Base-by-base conservation (phyloP, 2,797 vertebrate genomes). In the Enteromius fasciolatus region DNA sequence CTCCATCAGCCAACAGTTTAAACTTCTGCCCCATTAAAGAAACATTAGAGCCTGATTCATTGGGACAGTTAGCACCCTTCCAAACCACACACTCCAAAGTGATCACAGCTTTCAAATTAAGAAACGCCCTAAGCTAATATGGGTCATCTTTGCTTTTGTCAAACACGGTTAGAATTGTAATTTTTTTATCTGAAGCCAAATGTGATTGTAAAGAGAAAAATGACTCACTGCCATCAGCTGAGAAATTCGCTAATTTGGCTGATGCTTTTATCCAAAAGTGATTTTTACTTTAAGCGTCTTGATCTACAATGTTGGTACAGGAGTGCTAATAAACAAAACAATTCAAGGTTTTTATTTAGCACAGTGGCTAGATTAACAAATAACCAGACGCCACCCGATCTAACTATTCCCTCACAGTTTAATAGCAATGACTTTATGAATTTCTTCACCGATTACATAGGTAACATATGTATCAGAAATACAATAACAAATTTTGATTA, bases 1-100 rank as follows among this genome's bases (percentile, higher is more conserved):
- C 20, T 67, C 70, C 46, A 72, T 74, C 63, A 28, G 59, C 48
- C 66, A 50, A 68, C 66, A 82, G 57, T 81, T 81, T 69, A 72
- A 80, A 59, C 41, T 57, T 59, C 36, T 72, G 59, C 18, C 79
- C 64, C 77, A 78, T 84, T 84, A 84, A 81, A 72, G 31, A 84
- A 81, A 52, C 76, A 82, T 81, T 39, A 63, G 39, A 64, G 73
- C 57, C 28, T 74, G 85, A 81, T 82, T 79, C 48, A 69, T 69
- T 46, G 46, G 25, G 39, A 41, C 41, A 68, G 9, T 84, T 68
- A 64, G 28, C 44, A 7, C 59, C 25, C 25, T 48, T 64, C 12
- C 39, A 57, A 18, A 76, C 50, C 74, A 41, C 31, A 59, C 76
- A 72, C 33, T 73, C 39, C 17, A 31, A 7, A 54, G 23, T 74